Evolutionary conservation across 92 coral and sea anemone genomes (phyloP), one percentile per base, ranked within the genome.

Genomic region (Diadumene lineata): DNA sequence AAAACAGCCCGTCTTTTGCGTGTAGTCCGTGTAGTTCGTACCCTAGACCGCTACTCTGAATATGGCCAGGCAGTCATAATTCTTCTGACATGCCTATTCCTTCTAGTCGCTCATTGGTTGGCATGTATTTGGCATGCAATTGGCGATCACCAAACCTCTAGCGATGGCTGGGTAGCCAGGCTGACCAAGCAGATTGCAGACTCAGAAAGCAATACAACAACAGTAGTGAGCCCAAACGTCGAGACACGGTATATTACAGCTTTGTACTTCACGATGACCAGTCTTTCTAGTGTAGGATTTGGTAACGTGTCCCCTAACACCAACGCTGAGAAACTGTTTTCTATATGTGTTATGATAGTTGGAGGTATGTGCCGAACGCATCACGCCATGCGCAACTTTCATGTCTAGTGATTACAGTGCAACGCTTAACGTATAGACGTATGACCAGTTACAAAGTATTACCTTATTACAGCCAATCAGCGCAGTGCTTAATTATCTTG

Each of bases 71-170:
- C 92, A 9, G 97, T 81, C 22, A 64, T 87, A 53, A 75, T 87
- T n/a, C 80, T 90, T 50, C 90, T 90, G 44, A 87, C 84, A 44
- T 80, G 92, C 46, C 73, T 87, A 4, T 90, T 90, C 75, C 75
- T 83, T 24, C 82, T 90, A 3, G 34, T 74, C 66, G 92, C 92
- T 80, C 97, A 90, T 82, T 90, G 97, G 97, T 61, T 90, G 53
- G 97, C 97, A 13, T 90, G 97, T 58, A 82, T 90, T 69, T 90
- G 92, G 92, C 88, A 90, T 72, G 97, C 92, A 9, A 77, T 90
- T 70, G 97, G 97, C 17, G 68, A 44, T 18, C 76, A 69, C 22
- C 87, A 90, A 72, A 72, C 68, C 34, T 72, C 62, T 18, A 62
- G 69, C n/a, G 63, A 69, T 51, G 88, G 89, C 30, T 90, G 97